Base-by-base conservation (phyloP, 2,888 invertebrate species). In the Ennomos erosarius region DNA sequence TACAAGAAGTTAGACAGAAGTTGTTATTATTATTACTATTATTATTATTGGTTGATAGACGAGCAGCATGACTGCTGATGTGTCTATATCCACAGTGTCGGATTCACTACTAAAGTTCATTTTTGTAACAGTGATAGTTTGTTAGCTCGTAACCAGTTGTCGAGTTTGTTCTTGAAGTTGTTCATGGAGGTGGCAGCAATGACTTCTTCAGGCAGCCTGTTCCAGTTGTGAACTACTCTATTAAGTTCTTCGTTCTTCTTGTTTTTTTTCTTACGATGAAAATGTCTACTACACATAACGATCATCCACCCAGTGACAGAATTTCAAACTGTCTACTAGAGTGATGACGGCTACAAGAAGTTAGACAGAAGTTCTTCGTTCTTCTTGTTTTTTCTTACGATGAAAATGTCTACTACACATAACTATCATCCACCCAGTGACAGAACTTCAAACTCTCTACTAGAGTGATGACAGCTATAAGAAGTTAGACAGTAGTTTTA, bases 391-490 rank as follows among this genome's bases (percentile, higher is more conserved):
- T 10, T 1, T 40, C 1, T 16, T 3, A 16, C 35, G 49, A 26
- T 54, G 56, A 40, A 10, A 43, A 9, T 10, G 11, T 58, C 13
- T 37, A 16, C 1, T 37, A 47, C 12, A 26, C 37, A 10, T 34
- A 44, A 46, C 53, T 54, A 54, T 62, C 54, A 57, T 16, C 43
- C 39, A 42, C 58, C 64, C 65, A 65, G 65, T 65, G 65, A 59
- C 55, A 62, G 53, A 59, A 36, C 59, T 12, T 34, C 1, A 47
- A 44, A 65, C 57, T 57, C 52, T 52, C 62, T 43, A 49, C 57
- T 54, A 39, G 13, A 16, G 12, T 36, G 43, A 50, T 57, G 47
- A 56, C 40, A 43, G 46, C 54, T 59, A 50, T 35, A 46, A n/a
- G 10, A 12, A 11, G 9, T 40, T 12, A 9, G 40, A 40, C n/a